Conservation (phyloP, 2,797 vertebrate genomes). For the Cephalopachus bancanus region DNA sequence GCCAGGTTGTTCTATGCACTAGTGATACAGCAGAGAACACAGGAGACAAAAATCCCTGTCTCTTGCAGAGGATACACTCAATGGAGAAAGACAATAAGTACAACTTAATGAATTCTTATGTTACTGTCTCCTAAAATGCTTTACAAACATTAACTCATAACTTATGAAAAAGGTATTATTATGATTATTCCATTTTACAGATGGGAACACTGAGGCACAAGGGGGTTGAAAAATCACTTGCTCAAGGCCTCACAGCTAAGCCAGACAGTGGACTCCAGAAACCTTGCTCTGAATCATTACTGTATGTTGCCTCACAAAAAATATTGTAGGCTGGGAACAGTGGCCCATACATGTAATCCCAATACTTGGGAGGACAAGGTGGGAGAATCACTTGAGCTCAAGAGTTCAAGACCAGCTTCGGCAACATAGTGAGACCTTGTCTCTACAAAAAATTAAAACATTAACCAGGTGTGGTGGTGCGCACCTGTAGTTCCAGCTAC, state of each 20-base stretch:
- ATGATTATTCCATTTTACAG: background rate
- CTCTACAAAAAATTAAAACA: background rate
- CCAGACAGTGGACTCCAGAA: background rate
- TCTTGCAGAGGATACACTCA: background rate
- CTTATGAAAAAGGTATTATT: background rate
- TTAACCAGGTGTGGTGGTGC: no score
- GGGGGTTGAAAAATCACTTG: background rate
- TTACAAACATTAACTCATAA: conserved; percentile 25
- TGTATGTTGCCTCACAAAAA: background rate
- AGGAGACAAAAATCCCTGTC: conserved; percentile 31
- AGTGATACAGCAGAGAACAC: background rate
- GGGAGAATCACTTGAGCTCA: background rate
- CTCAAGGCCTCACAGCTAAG: background rate
- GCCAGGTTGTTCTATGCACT: background rate
- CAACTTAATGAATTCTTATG: background rate
- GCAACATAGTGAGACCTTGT: background rate
- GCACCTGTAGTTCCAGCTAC: no score
- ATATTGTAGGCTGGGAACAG: background rate
- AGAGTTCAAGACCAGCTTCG: background rate
- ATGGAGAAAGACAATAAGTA: background rate
- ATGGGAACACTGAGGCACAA: background rate
- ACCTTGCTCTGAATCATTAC: conserved; percentile 1
- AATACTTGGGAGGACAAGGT: background rate
- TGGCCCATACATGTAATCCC: background rate
- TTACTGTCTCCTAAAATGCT: background rate